phyloP scores from a whole-genome alignment of 2,113 vertebrate species.

The Salvelinus sp. region DNA sequence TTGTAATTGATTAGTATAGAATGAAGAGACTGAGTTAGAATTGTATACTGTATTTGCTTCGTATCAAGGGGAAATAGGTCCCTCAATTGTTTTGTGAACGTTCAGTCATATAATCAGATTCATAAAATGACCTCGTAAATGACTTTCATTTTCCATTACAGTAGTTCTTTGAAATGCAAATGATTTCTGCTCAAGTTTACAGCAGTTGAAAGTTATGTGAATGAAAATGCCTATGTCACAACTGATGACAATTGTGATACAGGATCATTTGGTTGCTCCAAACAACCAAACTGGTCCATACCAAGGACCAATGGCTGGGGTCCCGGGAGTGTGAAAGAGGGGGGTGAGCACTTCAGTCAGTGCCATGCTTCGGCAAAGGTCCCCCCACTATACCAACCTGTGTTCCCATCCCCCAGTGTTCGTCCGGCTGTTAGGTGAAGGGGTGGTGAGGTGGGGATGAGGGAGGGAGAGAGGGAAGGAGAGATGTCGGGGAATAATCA shows the following conservation, averaged over 20 bases:
- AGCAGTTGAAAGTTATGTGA: background rate
- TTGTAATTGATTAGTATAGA: slow-evolving; percentile 1
- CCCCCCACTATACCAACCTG: slow-evolving; percentile 85
- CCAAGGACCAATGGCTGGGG: slow-evolving; percentile 28
- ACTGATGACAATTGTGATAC: background rate
- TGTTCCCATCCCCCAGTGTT: slow-evolving; percentile 86
- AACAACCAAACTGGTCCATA: background rate
- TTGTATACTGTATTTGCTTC: background rate
- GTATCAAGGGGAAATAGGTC: background rate
- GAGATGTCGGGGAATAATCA: slow-evolving; percentile 49
- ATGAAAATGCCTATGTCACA: background rate
- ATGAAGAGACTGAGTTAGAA: background rate
- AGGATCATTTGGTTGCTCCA: background rate
- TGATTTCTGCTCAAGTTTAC: too few relatives aligned
- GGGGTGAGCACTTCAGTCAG: slow-evolving; percentile 39
- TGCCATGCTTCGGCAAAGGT: slow-evolving; percentile 74
- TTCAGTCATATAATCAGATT: background rate
- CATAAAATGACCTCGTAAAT: background rate
- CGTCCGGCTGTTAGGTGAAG: slow-evolving; percentile 89
- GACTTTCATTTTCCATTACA: background rate
- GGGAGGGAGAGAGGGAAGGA: slow-evolving; percentile 63
- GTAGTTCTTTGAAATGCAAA: background rate
- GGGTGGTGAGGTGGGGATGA: slow-evolving; percentile 35
- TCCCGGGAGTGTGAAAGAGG: background rate
- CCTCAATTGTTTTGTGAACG: background rate